Evolutionary conservation across 2,113 vertebrate species (phyloP).

Genomic region (Plectropomus leopardus): DNA sequence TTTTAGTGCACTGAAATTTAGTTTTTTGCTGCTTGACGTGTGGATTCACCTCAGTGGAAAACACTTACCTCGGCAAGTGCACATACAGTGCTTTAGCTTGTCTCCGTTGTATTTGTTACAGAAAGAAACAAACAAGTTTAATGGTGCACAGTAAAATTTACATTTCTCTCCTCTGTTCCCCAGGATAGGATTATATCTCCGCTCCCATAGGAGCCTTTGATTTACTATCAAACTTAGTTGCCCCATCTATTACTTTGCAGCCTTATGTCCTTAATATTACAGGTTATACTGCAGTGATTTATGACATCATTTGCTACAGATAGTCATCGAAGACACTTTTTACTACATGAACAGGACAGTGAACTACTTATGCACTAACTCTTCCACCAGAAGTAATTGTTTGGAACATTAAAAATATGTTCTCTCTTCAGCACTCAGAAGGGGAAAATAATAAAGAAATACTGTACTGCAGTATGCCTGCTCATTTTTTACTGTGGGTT

Average conservation of each 20-base stretch:
- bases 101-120: constrained; percentile 23
- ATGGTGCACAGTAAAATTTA: constrained; percentile 15
- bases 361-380: constrained; percentile 31
- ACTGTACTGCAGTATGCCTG: background rate
- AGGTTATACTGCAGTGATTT: constrained; percentile 48
- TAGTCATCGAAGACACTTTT: constrained; percentile 27
- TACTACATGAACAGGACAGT: constrained; percentile 46
- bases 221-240: constrained; percentile 6
- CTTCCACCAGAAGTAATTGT: constrained; percentile 53
- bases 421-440: constrained; percentile 8
- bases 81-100: background rate
- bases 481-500: background rate
- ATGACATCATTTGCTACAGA: constrained; percentile 42
- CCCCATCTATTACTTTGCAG: constrained; percentile 27
- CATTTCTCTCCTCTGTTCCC: constrained; percentile 1
- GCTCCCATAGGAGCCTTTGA: constrained; percentile 1
- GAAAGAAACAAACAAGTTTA: constrained; percentile 28
- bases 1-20: background rate
- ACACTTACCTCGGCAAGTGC: background rate
- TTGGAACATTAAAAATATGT: constrained; percentile 48
- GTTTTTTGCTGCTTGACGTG: constrained; percentile 1
- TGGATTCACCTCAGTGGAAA: constrained; percentile 22
- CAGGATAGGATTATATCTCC: constrained; percentile 10
- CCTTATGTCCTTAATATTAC: constrained; percentile 13
- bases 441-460: constrained; percentile 24